Base-by-base conservation (phyloP, 2,113 vertebrate species). In the Macquaria australasica region DNA sequence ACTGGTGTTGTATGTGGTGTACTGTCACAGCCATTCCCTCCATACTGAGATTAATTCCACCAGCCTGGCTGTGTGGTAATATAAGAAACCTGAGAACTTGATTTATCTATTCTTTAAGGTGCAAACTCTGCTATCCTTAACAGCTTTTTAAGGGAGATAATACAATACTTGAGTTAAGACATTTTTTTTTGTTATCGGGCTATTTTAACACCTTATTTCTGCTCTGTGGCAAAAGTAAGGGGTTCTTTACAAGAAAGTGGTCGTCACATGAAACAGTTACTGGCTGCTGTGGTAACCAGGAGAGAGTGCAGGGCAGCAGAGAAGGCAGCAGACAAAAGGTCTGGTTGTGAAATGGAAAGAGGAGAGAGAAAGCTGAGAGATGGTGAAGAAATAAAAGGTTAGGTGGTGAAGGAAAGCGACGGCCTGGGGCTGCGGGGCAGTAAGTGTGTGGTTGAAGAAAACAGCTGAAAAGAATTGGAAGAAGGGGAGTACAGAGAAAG, bases 331-430 rank as follows among this genome's bases (percentile, higher is more conserved):
- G 69, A 73, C 82, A 78, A 70, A 73, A 71, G 73, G 63, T 78
- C 82, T 79, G 73, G 56, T 39, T 79, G 72, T 83, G 73, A 86
- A 73, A 73, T 68, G 70, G 64, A 84, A 59, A 73, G 62, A 69
- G 59, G 48, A 45, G 77, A 60, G 55, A 69, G 62, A 68, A 55
- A 25, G 53, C 60, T 21, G 34, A 71, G 71, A 79, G 56, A 79
- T 1, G 5, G 64, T 28, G 21, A 53, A 55, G 58, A 71, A 77
- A 84, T 76, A 73, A 87, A 82, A 74, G 82, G 45, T 79, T 58
- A 43, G 73, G 67, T 41, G 28, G 60, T 59, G 51, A 64, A 67
- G 67, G 59, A 76, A 84, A 71, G 78, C 6, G 78, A 63, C 48
- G 56, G 76, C 68, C 79, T 51, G 2, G 43, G 72, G 76, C 72